Base-by-base conservation (phyloP, 2,113 vertebrate species). In the Grantiella picta region DNA sequence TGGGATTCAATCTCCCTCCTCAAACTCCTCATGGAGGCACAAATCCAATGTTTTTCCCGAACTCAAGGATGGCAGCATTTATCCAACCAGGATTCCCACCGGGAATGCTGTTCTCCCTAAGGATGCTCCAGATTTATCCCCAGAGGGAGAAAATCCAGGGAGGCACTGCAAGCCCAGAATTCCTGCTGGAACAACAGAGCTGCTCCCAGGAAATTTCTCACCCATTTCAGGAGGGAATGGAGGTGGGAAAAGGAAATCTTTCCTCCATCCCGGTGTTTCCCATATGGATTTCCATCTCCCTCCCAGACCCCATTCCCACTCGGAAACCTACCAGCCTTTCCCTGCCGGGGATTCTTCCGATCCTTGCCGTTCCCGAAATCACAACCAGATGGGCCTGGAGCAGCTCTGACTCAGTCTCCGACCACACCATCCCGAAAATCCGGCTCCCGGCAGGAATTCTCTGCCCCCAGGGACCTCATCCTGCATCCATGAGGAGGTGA, bases 221-320 rank as follows among this genome's bases (percentile, higher is more conserved):
- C 20, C 5, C 12, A 6, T 9, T 35, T 6, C 4, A 40, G 22
- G 40, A 40, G 8, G 28, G 36, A 36, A 33, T 4, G 17, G 4
- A 31, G 21, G n/a, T 18, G 36, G 33, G 11, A 70, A 8, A 3
- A 12, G 4, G 8, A 24, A 24, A 50, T 24, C 11, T 71, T 38
- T 5, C 15, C 29, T 73, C 6, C 2, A 8, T 42, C 68, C 52
- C 0, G 0, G 14, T 0, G 0, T 15, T 59, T 78, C 49, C 81
- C 47, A 40, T 4, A 21, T 5, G 12, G 38, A 69, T 73, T 28
- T 28, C 23, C 11, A 28, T 7, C 33, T 38, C 45, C 27, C 14
- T 44, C 27, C 27, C 36, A 5, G 63, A 11, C 23, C 25, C 76
- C 31, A 27, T 16, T 2, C 4, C 79, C 79, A 25, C 40, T 6